These are phyloP conservation scores for Cancer borealis DNA, from an alignment of 2,888 invertebrate genomes.

Conservation along the genomic window DNA sequence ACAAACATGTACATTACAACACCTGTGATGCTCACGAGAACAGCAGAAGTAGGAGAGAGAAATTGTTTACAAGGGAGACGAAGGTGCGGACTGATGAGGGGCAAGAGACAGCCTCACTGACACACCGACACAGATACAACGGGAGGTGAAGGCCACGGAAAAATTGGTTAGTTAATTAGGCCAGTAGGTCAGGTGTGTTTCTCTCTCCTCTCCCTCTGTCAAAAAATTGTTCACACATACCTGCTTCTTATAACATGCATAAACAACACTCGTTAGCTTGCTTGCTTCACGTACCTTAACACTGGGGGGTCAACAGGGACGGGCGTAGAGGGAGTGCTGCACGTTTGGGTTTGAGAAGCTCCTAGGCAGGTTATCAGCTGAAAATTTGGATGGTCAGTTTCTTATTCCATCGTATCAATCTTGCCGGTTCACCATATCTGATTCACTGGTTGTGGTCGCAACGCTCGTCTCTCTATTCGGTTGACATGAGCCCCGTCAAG, in stretches of 20 bases:
- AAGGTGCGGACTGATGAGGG: neutral
- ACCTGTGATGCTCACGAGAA: neutral
- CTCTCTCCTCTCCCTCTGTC: neutral
- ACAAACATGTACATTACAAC: neutral
- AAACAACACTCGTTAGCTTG: neutral
- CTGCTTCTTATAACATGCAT: neutral
- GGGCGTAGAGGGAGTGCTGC: neutral
- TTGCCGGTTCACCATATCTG: neutral
- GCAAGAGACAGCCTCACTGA: neutral
- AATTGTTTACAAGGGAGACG: neutral
- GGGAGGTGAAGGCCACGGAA: neutral
- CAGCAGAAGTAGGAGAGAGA: neutral
- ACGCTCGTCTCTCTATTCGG: neutral
- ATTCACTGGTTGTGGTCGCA: conserved; percentile 1
- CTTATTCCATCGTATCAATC: neutral
- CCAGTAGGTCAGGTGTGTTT: neutral
- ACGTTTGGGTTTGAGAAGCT: neutral
- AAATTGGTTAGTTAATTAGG: neutral
- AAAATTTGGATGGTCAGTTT: neutral
- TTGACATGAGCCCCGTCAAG: neutral
- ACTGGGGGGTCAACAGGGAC: neutral
- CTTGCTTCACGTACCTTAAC: conserved; percentile 24
- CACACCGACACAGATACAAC: neutral
- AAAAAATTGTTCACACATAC: neutral
- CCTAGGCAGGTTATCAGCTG: neutral